phyloP scores from a whole-genome alignment of 2,797 vertebrate genomes.

The Intellagama lesueurii region DNA sequence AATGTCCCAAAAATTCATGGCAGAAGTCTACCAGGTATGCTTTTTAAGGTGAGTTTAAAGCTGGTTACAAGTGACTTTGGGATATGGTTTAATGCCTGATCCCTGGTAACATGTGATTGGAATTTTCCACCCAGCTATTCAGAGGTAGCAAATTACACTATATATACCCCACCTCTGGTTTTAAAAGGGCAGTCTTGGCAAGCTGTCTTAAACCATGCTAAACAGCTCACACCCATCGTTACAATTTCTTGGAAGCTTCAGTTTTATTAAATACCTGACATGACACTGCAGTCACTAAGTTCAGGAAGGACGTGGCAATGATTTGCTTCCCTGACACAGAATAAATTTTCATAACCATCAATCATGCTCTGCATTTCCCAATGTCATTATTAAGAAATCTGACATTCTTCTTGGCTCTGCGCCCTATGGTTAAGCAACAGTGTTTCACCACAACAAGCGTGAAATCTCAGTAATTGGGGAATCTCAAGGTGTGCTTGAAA shows the following conservation, averaged over 20 bases:
- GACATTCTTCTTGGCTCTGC: conserved; percentile 43
- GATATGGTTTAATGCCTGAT: too few relatives aligned
- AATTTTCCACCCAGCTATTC: too few relatives aligned
- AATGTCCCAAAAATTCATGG: too few relatives aligned
- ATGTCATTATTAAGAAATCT: conserved; percentile 46
- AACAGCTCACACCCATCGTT: background rate
- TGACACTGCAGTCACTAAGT: conserved; percentile 46
- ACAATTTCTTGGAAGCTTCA: background rate
- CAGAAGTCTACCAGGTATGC: too few relatives aligned
- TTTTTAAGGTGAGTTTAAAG: too few relatives aligned
- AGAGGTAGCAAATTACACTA: too few relatives aligned
- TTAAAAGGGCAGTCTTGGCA: conserved; percentile 33
- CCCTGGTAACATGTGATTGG: too few relatives aligned
- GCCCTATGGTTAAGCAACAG: conserved; percentile 44
- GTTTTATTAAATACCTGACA: conserved; percentile 45
- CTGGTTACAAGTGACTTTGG: too few relatives aligned
- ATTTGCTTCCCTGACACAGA: conserved; percentile 49
- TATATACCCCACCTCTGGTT: background rate
- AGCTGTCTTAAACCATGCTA: background rate
- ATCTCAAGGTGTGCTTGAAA: conserved; percentile 37
- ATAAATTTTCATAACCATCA: conserved; percentile 61
- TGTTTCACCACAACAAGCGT: conserved; percentile 17
- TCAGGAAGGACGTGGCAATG: conserved; percentile 54
- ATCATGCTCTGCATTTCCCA: conserved; percentile 46
- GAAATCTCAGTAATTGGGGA: conserved; percentile 27